phyloP scores from a whole-genome alignment of 2,113 vertebrate genomes.

The Xenopus borealis region DNA sequence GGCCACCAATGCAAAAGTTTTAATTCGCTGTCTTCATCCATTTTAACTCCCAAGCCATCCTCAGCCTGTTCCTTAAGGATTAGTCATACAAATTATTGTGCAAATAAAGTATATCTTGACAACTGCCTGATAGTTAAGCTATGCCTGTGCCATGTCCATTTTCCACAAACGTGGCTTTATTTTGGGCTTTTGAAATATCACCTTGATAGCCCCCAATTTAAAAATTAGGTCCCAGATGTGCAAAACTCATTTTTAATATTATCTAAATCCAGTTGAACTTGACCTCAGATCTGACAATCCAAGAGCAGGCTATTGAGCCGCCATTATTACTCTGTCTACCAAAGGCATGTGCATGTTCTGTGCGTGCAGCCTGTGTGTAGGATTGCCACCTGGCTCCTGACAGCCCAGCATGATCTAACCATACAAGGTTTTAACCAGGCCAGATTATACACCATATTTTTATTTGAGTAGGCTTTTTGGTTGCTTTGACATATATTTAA shows the following conservation, averaged over 20 bases:
- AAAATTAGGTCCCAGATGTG: constrained; percentile 1
- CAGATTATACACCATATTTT: background rate
- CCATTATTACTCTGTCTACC: constrained; percentile 44
- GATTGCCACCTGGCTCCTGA: constrained; percentile 39
- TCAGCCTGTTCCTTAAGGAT: background rate
- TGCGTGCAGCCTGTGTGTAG: constrained; percentile 41
- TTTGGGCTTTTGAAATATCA: background rate
- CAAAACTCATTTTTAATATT: background rate
- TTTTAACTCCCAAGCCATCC: background rate
- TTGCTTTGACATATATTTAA: background rate
- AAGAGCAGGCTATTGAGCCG: constrained; percentile 25
- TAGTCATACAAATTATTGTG: background rate
- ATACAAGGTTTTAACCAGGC: constrained; percentile 17
- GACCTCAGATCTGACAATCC: constrained; percentile 26
- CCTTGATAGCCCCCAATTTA: background rate
- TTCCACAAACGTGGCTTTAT: background rate
- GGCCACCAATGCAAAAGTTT: background rate
- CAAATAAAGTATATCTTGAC: too few species aligned
- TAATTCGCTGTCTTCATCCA: background rate
- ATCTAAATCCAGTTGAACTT: constrained; percentile 10
- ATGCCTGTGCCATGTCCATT: too few species aligned
- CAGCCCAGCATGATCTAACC: constrained; percentile 28
- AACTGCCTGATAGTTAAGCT: too few species aligned
- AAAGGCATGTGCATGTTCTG: constrained; percentile 40
- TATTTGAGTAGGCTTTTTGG: background rate